A percentile compares a stretch with the other conserved stretches of the same genome.
Evolutionary conservation across 2,113 vertebrate species (phyloP).

Genomic region (Halichoeres trimaculatus): DNA sequence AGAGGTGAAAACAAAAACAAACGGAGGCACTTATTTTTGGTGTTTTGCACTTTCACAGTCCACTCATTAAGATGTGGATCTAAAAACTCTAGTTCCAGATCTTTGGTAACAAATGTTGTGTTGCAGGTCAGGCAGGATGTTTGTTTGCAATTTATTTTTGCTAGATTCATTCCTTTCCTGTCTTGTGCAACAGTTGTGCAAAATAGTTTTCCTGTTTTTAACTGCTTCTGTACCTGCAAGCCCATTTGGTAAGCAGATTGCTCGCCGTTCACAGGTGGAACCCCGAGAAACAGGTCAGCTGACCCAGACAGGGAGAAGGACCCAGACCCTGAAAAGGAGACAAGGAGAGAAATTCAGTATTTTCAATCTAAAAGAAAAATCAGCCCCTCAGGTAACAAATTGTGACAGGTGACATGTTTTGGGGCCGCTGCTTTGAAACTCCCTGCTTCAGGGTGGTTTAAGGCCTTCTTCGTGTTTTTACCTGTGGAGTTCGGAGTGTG

Average conservation of each 20-base stretch:
- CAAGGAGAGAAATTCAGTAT: neutral
- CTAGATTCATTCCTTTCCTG: neutral
- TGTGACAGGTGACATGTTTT: too few species aligned
- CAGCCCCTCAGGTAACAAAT: too few species aligned
- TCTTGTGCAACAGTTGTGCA: too few species aligned
- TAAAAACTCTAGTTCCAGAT: too few species aligned
- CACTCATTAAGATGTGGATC: too few species aligned
- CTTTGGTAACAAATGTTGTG: too few species aligned
- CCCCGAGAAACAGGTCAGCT: conserved; percentile 91
- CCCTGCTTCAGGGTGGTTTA: neutral
- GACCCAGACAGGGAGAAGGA: conserved; percentile 92
- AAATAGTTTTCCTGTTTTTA: neutral
- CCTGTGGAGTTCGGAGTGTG: conserved; percentile 90
- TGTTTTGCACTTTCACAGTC: too few species aligned
- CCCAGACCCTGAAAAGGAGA: conserved; percentile 85
- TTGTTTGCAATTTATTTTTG: neutral
- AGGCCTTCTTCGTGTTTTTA: conserved; percentile 18
- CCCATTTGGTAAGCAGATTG: conserved; percentile 85
- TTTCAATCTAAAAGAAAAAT: neutral
- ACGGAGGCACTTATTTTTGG: neutral
- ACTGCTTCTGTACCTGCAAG: conserved; percentile 83
- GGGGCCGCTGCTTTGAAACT: too few species aligned
- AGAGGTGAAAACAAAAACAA: neutral
- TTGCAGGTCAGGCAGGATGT: neutral
- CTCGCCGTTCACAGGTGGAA: conserved; percentile 90